Evolutionary conservation across 2,888 invertebrate species (phyloP), one percentile per base, ranked within the genome.

Genomic region (Ephialtes manifestator): DNA sequence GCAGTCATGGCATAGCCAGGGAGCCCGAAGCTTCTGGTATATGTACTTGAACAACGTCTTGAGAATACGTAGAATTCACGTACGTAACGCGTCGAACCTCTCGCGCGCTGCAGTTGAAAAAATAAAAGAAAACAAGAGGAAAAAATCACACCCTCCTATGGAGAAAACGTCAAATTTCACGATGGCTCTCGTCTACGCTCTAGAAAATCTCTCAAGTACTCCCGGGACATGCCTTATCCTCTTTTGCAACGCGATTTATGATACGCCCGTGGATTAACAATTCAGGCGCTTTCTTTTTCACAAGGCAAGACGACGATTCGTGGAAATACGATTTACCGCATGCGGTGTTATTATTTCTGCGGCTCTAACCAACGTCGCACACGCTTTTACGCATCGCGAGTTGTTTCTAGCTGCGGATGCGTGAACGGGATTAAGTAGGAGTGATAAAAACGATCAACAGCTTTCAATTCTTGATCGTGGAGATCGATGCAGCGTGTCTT

Each of bases 161-260:
- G 67, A 58, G 75, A 82, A 79, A 82, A 78, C 78, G 70, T 85
- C 82, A 79, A 58, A 80, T 78, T 18, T 65, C 63, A 46, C 65
- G 7, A 76, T 31, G 35, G n/a, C 63, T 18, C 10, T 74, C 20
- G 46, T 28, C 58, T 46, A 67, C 72, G 77, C 48, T 77, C 77
- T 77, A 77, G 81, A 81, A 85, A 48, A 78, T 74, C 76, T 79
- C 82, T 75, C 85, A 70, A 82, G 75, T 63, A n/a, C 81, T 71
- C 46, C 24, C 28, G 43, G 43, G 20, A 60, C 11, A 60, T 24
- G n/a, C 28, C 46, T 78, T 46, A 35, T 20, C 43, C 24, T 53
- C 51, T 55, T 39, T 75, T 43, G 18, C 39, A 39, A 39, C 31
- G 24, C 24, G 58, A 65, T n/a, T 74, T 28, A 46, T 53, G 20